Evolutionary conservation across 2,113 vertebrate species (phyloP), one percentile per base, ranked within the genome.

Genomic region (Eublepharis macularius): DNA sequence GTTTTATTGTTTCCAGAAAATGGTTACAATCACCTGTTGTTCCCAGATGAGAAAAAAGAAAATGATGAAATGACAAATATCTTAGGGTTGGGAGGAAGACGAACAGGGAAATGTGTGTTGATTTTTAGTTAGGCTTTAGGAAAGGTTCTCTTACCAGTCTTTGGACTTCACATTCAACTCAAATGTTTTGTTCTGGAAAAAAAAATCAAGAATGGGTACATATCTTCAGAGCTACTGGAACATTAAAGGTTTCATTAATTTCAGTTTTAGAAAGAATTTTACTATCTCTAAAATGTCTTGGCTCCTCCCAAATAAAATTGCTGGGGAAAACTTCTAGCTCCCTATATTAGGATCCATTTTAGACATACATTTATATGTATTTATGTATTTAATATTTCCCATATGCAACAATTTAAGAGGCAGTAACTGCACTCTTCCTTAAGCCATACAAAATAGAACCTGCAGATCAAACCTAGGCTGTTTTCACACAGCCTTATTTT

Each of bases 131-230:
- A 76, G 79, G 7, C 75, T 43, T 91, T 87, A 65, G 60, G 86
- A 86, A 73, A 88, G 34, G 54, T n/a, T 85, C 45, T 92, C 90
- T 96, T 97, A 97, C 97, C 97, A 97, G 87, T 95, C 90, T 81
- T 60, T 94, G 87, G 96, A 87, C 85, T 94, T 96, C 92, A 96
- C 76, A 41, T 95, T 92, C 91, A 97, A 89, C 88, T 97, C 96
- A 92, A 95, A 95, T 76, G 93, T 95, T 87, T 92, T 94, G 43
- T 83, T 90, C 97, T 97, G 92, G 82, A 92, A 93, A 94, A 0
- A 83, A 91, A 94, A 93, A 72, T 83, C 47, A 89, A 90, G 89
- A 74, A 93, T 72, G 85, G 4, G 43, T 10, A 43, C 24, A 63
- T 63, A 9, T 49, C 6, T 88, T 93, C 80, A 95, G 86, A 65